Evolutionary conservation across 2,888 invertebrate genomes (phyloP), one percentile per base, ranked within the genome.

Genomic region (Acanthosoma haemorrhoidale): DNA sequence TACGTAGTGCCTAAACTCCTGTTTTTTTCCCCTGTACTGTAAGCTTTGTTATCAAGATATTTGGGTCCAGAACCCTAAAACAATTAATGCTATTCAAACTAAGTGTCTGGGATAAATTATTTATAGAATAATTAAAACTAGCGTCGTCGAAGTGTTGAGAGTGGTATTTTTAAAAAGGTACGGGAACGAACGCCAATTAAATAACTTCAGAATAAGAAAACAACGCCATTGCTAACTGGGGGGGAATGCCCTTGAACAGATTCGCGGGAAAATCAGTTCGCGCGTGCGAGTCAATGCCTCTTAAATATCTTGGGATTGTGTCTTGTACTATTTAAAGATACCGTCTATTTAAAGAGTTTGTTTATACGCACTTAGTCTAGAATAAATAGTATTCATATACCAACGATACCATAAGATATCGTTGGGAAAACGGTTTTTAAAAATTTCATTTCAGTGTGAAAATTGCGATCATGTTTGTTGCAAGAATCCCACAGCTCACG

Each of bases 171-270:
- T 51, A 51, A 18, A 2, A 25, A 51, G 43, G 11, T 4, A 51
- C 15, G 43, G 25, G 21, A 25, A 18, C 4, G 13, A 5, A 9
- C 25, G 43, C 43, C 43, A 51, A 51, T 25, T 51, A 51, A 51
- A 51, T 51, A 51, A 21, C 43, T 51, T 51, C 43, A 51, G 21
- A 51, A 51, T 25, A 51, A 51, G 43, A 51, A 51, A 51, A 21
- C 25, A 51, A 51, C 43, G 15, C 43, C 43, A 25, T 51, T 34
- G 29, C 66, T 43, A 21, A 34, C 66, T 43, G 51, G n/a, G n/a
- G 57, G 66, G 66, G 51, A 67, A 67, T 67, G 66, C 66, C 66
- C 66, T 67, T 67, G 66, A 67, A 67, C 32, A 34, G 31, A 51
- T 18, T 21, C 66, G 66, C 51, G 63, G 39, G 63, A 63, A 63